Conservation (phyloP, 2,797 vertebrate species). For the Acrossocheilus fasciatus region DNA sequence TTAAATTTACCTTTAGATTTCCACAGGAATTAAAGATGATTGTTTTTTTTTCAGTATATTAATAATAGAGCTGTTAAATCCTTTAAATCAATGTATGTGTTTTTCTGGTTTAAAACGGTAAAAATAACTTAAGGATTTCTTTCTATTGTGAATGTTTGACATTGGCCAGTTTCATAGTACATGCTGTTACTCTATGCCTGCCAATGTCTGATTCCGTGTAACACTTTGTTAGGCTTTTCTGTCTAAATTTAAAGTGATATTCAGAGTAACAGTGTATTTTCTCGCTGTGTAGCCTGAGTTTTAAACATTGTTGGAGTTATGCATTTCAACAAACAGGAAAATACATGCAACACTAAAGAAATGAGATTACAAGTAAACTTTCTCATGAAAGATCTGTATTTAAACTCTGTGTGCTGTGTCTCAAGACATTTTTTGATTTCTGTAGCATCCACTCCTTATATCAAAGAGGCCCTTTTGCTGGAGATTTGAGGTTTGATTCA, state of each 20-base stretch:
- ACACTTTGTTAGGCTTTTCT: background rate
- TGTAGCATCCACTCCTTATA: background rate
- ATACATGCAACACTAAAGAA: background rate
- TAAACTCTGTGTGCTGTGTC: background rate
- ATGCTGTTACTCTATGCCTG: background rate
- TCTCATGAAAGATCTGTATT: background rate
- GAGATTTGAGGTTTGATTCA: background rate
- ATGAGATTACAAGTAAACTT: background rate
- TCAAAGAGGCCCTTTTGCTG: background rate
- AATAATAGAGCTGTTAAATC: background rate
- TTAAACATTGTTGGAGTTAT: background rate
- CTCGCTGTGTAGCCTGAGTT: background rate
- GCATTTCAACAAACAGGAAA: constrained; percentile 8
- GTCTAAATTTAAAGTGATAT: background rate
- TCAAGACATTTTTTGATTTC: background rate
- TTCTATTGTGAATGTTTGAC: background rate
- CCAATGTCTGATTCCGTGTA: background rate
- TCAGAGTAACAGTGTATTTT: background rate
- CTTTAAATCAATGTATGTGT: background rate
- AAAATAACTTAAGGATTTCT: background rate
- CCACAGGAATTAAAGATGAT: background rate
- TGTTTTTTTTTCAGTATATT: background rate
- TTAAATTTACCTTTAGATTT: background rate
- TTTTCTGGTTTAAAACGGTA: background rate
- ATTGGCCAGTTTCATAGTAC: background rate